Percentiles rank a stretch among this genome's conserved stretches.
Conservation (phyloP, 1,140 invertebrate species). For the Teleopsis dalmanni region DNA sequence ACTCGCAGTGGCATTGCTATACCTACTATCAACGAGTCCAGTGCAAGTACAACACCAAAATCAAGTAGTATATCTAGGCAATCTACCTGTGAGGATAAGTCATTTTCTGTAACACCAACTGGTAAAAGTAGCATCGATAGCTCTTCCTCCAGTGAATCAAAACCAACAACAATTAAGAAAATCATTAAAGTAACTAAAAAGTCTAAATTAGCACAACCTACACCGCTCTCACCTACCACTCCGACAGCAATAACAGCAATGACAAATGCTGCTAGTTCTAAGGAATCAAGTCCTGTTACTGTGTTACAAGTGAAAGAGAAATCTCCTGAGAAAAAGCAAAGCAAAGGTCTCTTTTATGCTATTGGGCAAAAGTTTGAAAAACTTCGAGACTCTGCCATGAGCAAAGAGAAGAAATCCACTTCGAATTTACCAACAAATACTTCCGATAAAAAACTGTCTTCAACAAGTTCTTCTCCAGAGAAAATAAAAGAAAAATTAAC, state of each 20-base stretch:
- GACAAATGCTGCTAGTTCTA: slow-evolving; percentile 34
- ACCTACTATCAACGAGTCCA: slow-evolving; percentile 19
- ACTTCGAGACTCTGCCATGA: slow-evolving; percentile 45
- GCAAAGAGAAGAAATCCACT: slow-evolving; percentile 30
- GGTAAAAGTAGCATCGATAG: slow-evolving; percentile 14
- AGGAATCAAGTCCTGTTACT: slow-evolving; percentile 29
- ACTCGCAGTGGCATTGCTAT: slow-evolving; percentile 30
- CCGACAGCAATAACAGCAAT: slow-evolving; percentile 15
- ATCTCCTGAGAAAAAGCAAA: slow-evolving; percentile 36
- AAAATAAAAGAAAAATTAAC: slow-evolving; percentile 14
- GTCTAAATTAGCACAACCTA: slow-evolving; percentile 30
- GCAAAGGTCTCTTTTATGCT: slow-evolving; percentile 44
- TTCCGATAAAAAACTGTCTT: slow-evolving; percentile 6
- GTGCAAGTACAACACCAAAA: slow-evolving; percentile 8
- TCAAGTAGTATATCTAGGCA: slow-evolving; percentile 12
- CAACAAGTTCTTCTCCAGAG: slow-evolving; percentile 5
- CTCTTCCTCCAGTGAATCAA: slow-evolving; percentile 21
- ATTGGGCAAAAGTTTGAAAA: slow-evolving; percentile 63
- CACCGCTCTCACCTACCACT: slow-evolving; percentile 16
- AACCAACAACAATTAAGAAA: slow-evolving; percentile 25
- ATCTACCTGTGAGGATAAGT: slow-evolving; percentile 26
- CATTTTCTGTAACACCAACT: slow-evolving; percentile 14
- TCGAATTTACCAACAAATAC: slow-evolving; percentile 1
- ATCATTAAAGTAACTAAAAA: slow-evolving; percentile 34
- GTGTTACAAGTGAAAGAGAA: slow-evolving; percentile 23